These are phyloP conservation scores for Helostoma temminkii DNA, from an alignment of 2,797 vertebrate genomes.

Conservation along the genomic window DNA sequence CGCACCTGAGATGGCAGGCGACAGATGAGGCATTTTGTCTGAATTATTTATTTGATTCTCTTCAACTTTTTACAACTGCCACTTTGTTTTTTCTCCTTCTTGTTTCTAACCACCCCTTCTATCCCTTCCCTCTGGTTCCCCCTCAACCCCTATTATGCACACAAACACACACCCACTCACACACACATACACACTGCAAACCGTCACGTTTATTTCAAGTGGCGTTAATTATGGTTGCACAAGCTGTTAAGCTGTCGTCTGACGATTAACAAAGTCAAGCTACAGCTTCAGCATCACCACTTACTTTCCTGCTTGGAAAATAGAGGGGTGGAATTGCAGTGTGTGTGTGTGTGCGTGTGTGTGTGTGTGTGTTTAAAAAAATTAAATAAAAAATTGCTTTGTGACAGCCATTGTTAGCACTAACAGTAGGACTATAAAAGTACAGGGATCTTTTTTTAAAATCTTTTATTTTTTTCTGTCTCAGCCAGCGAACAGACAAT, in stretches of 20 bases:
- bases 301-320: slow-evolving; percentile 72
- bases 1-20: slow-evolving; percentile 78
- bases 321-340: slow-evolving; percentile 59
- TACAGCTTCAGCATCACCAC: slow-evolving; percentile 68
- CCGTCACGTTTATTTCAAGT: slow-evolving; percentile 79
- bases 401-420: slow-evolving; percentile 80
- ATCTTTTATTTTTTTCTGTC: slow-evolving; percentile 65
- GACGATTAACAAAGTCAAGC: slow-evolving; percentile 85
- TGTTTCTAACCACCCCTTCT: slow-evolving; percentile 14
- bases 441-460: slow-evolving; percentile 60
- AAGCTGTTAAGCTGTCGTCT: slow-evolving; percentile 85
- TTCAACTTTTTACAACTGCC: slow-evolving; percentile 70
- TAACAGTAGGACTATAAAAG: slow-evolving; percentile 73
- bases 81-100: slow-evolving; percentile 39
- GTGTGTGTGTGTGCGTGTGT: slow-evolving; percentile 25
- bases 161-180: slow-evolving; percentile 29
- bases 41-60: slow-evolving; percentile 84
- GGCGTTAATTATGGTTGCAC: slow-evolving; percentile 82
- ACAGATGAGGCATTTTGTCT: slow-evolving; percentile 75
- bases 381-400: slow-evolving; percentile 63
- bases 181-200: slow-evolving; percentile 35
- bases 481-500: slow-evolving; percentile 73
- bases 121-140: slow-evolving; percentile 2
- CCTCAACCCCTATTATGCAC: slow-evolving; percentile 5
- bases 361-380: slow-evolving; percentile 20